Base-by-base conservation (phyloP, 2,888 invertebrate species). In the Tortricodes alternella region DNA sequence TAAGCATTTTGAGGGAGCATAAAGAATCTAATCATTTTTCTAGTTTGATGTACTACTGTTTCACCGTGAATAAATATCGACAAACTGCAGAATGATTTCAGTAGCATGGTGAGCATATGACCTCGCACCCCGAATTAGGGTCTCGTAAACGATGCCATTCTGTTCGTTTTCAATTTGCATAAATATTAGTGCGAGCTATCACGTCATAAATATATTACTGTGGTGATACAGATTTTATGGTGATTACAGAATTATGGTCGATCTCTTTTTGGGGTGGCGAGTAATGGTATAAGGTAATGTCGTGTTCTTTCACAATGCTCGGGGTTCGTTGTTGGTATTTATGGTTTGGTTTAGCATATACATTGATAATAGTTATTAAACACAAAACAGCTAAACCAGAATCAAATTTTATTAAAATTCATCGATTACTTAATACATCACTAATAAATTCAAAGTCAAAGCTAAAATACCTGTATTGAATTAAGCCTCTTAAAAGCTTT, bases 201-300 rank as follows among this genome's bases (percentile, higher is more conserved):
- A 86, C 82, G 83, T 76, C 83, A 89, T 90, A 90, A 89, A 90
- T 90, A 89, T 87, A 89, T 90, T 90, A 89, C 86, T 85, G 81
- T 68, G 83, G 85, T 86, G 83, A 85, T 87, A 87, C 86, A 85
- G 85, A 89, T 89, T 90, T 89, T 89, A 90, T 90, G 89, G 88
- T 85, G 88, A 89, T 90, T 87, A 87, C 85, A 73, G 79, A 83
- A 87, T 89, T 85, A 85, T 83, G 76, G 72, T 69, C 77, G 70
- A 72, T 74, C 73, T 73, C 66, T 68, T 70, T 68, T 66, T 76
- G 78, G 88, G 84, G 73, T 67, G 68, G 66, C 60, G 67, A 68
- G 68, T 68, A 74, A 70, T 52, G 41, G 56, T 55, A 32, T 23
- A 23, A 37, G 27, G 37, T 32, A 27, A 9, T 35, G 19, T 34